Conservation (phyloP, 2,888 invertebrate species). For the Patella caerulea region DNA sequence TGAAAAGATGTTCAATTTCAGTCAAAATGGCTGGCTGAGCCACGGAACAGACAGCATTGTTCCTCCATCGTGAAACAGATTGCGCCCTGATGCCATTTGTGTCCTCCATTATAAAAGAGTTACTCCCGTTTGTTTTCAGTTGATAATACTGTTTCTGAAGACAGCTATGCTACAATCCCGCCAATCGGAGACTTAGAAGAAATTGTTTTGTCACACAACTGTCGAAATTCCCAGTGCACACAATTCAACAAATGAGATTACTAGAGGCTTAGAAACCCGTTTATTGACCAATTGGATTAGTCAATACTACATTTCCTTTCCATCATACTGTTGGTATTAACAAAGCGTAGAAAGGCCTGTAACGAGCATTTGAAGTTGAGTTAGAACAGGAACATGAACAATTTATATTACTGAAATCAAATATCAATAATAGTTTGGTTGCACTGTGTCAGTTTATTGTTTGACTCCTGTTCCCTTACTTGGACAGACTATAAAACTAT, state of each 20-base stretch:
- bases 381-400: neutral
- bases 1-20: neutral
- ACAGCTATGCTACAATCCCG: neutral
- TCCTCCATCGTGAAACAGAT: slow-evolving; percentile 3
- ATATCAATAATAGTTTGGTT: neutral
- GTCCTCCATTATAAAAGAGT: slow-evolving; percentile 4
- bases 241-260: too few relatives aligned
- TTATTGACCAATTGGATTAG: slow-evolving; percentile 7
- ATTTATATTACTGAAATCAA: neutral
- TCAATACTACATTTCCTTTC: slow-evolving; percentile 6
- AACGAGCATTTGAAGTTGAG: neutral
- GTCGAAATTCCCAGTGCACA: neutral
- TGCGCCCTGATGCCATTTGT: neutral
- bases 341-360: neutral
- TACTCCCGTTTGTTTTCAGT: neutral
- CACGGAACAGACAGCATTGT: neutral
- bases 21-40: slow-evolving; percentile 1
- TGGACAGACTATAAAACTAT: too few relatives aligned
- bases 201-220: slow-evolving; percentile 2
- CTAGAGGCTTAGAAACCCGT: neutral
- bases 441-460: too few relatives aligned
- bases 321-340: neutral
- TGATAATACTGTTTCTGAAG: neutral
- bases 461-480: too few relatives aligned
- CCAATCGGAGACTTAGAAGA: neutral